Evolutionary conservation across 2,113 vertebrate species (phyloP), one percentile per base, ranked within the genome.

Genomic region (Urocitellus parryii): DNA sequence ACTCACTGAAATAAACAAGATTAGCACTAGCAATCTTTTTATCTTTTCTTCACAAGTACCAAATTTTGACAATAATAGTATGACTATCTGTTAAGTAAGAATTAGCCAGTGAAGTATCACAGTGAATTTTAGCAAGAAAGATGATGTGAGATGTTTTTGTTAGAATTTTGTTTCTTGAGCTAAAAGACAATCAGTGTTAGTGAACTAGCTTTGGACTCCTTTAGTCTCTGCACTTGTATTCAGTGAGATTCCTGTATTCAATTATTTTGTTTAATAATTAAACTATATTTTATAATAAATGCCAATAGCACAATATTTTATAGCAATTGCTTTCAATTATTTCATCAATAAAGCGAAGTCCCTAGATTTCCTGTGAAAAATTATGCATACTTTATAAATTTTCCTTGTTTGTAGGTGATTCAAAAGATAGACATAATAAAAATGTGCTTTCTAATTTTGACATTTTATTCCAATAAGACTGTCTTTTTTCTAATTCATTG

Each of bases 221-320:
- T 88, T 90, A 63, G 17, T 32, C 34, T 27, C 12, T 78, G 18
- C 2, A 63, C 32, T 90, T 95, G 45, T 13, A 32, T 89, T 95
- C 34, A 53, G 20, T 73, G 78, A 86, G 39, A 24, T 84, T 92
- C 65, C 32, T 94, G 29, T 83, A 90, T 96, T 81, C 37, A 32
- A 42, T 82, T 67, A 24, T 78, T 89, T 94, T 94, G 34, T 74
- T 96, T 86, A 72, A 83, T 88, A 90, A 86, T 42, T 92, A 88
- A 90, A 95, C 68, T 80, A 67, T 34, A 63, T 76, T 96, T 94
- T 92, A 77, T 76, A 90, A 58, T 88, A 95, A 92, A 85, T 90
- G 67, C 24, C 80, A 88, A 20, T 4, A 80, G 32, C 86, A 79
- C 4, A n/a, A 4, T 58, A 58, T 78, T 39, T 39, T 39, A 39